Evolutionary conservation across 2,113 vertebrate genomes (phyloP).

Genomic region (Copsychus sechellarum): DNA sequence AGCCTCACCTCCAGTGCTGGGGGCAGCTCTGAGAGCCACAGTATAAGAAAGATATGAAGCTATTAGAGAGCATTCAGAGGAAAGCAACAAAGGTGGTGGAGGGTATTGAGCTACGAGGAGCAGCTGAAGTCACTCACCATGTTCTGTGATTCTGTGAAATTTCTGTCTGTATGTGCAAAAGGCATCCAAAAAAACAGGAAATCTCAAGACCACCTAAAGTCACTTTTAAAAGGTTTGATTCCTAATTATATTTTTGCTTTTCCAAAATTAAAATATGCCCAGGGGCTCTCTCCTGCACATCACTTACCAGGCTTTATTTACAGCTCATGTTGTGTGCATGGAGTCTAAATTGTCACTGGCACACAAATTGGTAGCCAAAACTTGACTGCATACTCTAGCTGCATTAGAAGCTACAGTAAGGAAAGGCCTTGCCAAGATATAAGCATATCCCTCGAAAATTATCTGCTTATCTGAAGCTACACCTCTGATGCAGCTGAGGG

Average conservation of each 20-base stretch:
- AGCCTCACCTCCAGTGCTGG: fast-evolving
- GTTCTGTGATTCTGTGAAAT: not conserved
- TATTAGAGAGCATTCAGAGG: not conserved
- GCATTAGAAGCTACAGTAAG: not conserved
- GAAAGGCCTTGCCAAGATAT: not conserved
- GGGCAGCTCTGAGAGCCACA: not conserved
- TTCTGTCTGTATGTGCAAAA: not conserved
- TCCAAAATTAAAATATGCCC: not conserved
- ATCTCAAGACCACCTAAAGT: not conserved
- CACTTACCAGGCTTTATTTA: not conserved
- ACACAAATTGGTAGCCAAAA: not conserved
- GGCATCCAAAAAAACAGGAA: not conserved
- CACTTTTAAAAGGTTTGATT: not conserved
- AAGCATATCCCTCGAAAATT: not conserved
- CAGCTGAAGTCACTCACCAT: not conserved
- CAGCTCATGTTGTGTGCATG: not conserved
- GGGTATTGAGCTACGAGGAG: fast-evolving
- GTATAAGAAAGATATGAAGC: not conserved
- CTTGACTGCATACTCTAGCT: not conserved
- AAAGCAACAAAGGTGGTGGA: not conserved
- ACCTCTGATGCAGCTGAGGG: not conserved
- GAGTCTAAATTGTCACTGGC: not conserved
- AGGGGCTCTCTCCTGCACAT: not conserved
- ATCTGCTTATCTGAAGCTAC: not conserved
- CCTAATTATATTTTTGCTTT: not conserved